A percentile compares a stretch with the other conserved stretches of the same genome.
phyloP scores from a whole-genome alignment of 2,888 invertebrate genomes.

The Drosophila diplacantha region DNA sequence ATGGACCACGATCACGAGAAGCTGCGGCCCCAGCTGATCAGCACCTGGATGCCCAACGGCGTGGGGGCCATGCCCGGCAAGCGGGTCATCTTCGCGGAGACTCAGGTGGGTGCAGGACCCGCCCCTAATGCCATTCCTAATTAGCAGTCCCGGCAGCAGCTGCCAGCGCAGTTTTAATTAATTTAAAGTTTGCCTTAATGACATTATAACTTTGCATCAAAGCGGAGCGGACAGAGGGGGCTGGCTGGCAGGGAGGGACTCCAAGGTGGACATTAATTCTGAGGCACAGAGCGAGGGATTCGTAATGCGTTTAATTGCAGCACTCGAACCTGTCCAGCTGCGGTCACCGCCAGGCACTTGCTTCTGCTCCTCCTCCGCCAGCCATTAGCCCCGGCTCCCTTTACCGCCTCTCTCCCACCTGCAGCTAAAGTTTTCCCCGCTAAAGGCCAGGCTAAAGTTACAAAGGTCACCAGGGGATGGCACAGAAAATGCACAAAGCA shows the following conservation, averaged over 20 bases:
- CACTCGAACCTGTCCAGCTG: conserved; percentile 57
- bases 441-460: background rate
- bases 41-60: conserved; percentile 93
- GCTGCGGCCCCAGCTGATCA: conserved; percentile 90
- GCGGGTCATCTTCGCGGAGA: conserved; percentile 92
- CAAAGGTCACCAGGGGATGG: background rate
- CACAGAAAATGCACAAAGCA: background rate
- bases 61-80: conserved; percentile 89
- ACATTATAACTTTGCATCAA: conserved; percentile 70
- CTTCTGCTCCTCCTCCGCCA: background rate
- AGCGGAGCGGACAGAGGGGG: conserved; percentile 4
- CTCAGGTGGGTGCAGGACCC: conserved; percentile 82
- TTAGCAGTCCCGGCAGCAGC: conserved; percentile 64
- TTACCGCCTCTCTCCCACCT: background rate
- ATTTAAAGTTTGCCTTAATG: conserved; percentile 76
- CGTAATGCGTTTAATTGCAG: conserved; percentile 63
- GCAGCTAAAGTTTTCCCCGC: conserved; percentile 7
- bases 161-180: conserved; percentile 71
- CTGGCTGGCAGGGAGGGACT: background rate
- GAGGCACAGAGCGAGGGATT: background rate
- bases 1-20: conserved; percentile 91
- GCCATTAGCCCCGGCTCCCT: background rate
- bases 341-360: conserved; percentile 38
- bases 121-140: conserved; percentile 61
- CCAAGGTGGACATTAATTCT: conserved; percentile 10